A percentile compares a stretch with the other conserved stretches of the same genome.
These are phyloP conservation scores for Trididemnum clinides DNA, from an alignment of 23 tunicate species.

Conservation along the genomic window DNA sequence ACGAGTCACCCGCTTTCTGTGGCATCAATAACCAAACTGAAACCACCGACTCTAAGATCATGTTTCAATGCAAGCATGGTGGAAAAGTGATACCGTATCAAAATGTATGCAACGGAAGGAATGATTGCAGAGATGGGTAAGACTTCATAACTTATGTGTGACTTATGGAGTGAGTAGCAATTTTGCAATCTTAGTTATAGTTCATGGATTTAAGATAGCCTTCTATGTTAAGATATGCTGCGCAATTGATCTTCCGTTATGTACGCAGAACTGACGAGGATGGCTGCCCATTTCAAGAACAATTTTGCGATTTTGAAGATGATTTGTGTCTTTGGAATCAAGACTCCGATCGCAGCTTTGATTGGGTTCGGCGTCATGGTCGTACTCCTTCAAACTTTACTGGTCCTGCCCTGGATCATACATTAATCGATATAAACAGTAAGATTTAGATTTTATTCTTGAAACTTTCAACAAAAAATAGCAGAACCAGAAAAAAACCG, in stretches of 20 bases:
- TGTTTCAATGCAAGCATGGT: conserved; percentile 37
- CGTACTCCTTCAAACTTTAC: conserved; percentile 77
- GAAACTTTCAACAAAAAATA: too few species aligned
- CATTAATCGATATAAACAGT: conserved; percentile 65
- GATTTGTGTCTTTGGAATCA: conserved; percentile 87
- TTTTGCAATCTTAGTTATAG: too few species aligned
- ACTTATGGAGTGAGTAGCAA: too few species aligned
- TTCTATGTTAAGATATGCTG: too few species aligned
- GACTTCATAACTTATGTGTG: too few species aligned
- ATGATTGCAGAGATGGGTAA: conserved; percentile 89
- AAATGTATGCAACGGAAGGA: conserved; percentile 71
- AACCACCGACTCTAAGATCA: background rate
- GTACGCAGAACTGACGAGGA: too few species aligned
- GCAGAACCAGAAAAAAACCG: too few species aligned
- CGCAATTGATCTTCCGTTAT: too few species aligned
- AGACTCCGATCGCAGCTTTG: conserved; percentile 76
- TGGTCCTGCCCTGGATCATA: conserved; percentile 81
- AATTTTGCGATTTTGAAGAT: conserved; percentile 70
- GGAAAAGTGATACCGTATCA: conserved; percentile 26
- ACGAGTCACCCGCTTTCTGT: conserved; percentile 44
- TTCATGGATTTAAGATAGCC: too few species aligned
- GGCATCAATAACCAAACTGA: background rate
- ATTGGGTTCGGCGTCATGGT: conserved; percentile 61
- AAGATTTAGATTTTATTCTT: too few species aligned
- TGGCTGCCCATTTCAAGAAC: conserved; percentile 55